phyloP scores from a whole-genome alignment of 2,888 invertebrate genomes.

The Penaeus monodon region DNA sequence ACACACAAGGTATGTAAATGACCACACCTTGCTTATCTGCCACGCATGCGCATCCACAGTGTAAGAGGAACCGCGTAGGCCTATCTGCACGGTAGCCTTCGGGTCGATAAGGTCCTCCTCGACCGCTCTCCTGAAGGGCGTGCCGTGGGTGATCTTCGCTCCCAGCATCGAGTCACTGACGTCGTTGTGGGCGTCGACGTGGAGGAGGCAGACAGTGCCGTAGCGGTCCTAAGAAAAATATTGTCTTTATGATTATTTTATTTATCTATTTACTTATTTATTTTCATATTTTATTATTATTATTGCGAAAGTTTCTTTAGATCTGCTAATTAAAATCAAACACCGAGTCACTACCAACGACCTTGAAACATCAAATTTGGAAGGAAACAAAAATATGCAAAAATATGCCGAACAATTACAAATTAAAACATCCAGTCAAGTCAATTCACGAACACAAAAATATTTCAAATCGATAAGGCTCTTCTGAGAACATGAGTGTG shows the following conservation, averaged over 20 bases:
- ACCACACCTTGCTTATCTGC: conserved; percentile 41
- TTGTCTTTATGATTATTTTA: not conserved
- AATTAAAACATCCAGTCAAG: too few species aligned
- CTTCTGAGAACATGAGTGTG: too few species aligned
- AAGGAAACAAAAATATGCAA: too few species aligned
- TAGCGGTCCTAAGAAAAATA: conserved; percentile 47
- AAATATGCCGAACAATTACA: too few species aligned
- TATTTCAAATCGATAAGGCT: too few species aligned
- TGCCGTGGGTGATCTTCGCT: conserved; percentile 69
- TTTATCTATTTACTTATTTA: not conserved
- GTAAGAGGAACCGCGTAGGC: conserved; percentile 68
- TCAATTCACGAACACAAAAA: too few species aligned
- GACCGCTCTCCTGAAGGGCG: conserved; percentile 69
- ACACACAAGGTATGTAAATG: too few species aligned
- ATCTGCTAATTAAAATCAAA: too few species aligned
- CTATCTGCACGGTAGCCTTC: conserved; percentile 69
- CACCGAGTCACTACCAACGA: too few species aligned
- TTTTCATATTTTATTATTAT: too few species aligned
- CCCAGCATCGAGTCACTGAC: conserved; percentile 68
- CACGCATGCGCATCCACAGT: conserved; percentile 22
- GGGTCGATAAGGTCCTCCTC: conserved; percentile 69
- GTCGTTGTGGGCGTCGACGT: conserved; percentile 70
- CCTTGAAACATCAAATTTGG: too few species aligned
- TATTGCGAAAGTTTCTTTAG: too few species aligned
- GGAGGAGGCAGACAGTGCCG: conserved; percentile 70